Evolutionary conservation across 35 echinoderm and acorn worm species (phyloP).

Genomic region (Lytechinus pictus): DNA sequence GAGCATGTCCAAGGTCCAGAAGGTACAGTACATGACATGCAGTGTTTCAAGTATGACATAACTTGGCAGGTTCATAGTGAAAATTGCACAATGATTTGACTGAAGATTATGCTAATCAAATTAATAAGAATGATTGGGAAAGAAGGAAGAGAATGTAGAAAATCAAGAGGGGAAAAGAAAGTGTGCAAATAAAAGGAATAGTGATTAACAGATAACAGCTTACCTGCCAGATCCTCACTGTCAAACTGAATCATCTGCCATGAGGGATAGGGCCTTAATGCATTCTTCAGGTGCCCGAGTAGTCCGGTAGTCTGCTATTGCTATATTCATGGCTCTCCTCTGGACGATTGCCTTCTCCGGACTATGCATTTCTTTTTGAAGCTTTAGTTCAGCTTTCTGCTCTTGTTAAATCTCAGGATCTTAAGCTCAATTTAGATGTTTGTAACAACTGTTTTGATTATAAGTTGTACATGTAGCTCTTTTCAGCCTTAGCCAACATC

Average conservation of each 20-base stretch:
- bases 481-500: conserved; percentile 28
- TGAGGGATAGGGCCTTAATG: background rate
- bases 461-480: conserved; percentile 31
- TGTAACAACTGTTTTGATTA: conserved; percentile 27
- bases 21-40: no score
- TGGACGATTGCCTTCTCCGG: conserved; percentile 13
- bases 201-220: background rate
- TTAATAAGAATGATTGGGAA: no score
- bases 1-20: no score
- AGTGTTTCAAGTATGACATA: no score
- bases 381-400: conserved; percentile 31
- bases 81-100: no score
- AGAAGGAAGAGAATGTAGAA: no score
- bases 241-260: background rate
- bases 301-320: conserved; percentile 30
- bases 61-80: no score
- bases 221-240: background rate
- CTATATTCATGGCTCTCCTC: conserved; percentile 34
- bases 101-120: no score
- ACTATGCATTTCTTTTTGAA: conserved; percentile 23
- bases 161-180: no score
- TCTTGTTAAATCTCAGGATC: conserved; percentile 23
- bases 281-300: background rate
- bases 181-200: no score
- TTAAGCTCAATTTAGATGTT: background rate